Evolutionary conservation across 2,888 invertebrate genomes (phyloP).

Genomic region (Pyrrhosoma nymphula): DNA sequence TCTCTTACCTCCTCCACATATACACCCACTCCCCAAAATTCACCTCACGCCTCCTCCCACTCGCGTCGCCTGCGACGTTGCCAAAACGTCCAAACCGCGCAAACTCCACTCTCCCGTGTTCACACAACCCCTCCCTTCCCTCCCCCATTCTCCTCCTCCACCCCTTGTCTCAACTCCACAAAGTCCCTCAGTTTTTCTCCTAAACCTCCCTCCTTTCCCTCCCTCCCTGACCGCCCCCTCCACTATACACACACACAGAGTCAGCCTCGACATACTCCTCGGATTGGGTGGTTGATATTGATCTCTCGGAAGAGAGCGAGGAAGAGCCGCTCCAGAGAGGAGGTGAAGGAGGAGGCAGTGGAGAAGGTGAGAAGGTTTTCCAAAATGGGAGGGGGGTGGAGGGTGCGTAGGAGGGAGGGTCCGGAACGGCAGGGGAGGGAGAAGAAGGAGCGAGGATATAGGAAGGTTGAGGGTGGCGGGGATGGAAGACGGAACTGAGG

Average conservation of each 20-base stretch:
- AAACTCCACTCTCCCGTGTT: conserved; percentile 38
- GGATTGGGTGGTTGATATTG: conserved; percentile 65
- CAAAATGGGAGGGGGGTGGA: neutral
- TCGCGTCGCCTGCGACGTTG: conserved; percentile 35
- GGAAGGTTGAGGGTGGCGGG: neutral
- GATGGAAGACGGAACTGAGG: neutral
- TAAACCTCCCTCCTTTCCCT: neutral
- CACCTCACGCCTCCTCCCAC: neutral
- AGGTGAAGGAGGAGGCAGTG: neutral
- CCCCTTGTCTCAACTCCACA: conserved; percentile 21
- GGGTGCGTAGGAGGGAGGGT: neutral
- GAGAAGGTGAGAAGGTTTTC: neutral
- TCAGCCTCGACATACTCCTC: conserved; percentile 55
- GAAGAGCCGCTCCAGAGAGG: neutral
- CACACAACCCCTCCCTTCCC: neutral
- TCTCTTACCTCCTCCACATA: neutral
- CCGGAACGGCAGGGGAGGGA: neutral
- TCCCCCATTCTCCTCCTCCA: neutral
- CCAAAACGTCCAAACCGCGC: conserved; percentile 49
- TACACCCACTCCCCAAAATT: neutral
- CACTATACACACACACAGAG: neutral
- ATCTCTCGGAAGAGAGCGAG: conserved; percentile 37
- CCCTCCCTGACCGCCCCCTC: neutral
- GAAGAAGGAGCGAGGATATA: neutral
- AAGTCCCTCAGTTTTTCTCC: neutral